A percentile compares a stretch with the other conserved stretches of the same genome.
Conservation (phyloP, 2,888 invertebrate genomes). For the Conops quadrifasciatus region DNA sequence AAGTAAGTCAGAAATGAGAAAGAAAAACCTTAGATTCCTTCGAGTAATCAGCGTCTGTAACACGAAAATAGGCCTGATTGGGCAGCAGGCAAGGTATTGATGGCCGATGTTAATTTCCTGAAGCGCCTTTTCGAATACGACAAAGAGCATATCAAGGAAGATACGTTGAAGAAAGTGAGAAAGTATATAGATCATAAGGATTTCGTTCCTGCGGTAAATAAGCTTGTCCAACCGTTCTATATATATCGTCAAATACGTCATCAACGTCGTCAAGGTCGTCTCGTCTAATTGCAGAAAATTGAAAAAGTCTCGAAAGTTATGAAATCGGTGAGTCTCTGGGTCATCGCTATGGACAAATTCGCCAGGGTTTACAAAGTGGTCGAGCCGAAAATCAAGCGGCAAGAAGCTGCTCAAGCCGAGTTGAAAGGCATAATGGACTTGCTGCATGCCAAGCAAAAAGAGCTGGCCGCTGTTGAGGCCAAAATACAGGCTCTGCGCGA, state of each 20-base stretch:
- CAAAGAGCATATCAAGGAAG: constrained; percentile 85
- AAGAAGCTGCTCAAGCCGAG: constrained; percentile 80
- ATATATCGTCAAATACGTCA: too few relatives aligned
- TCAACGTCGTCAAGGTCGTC: too few relatives aligned
- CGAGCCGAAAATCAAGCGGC: constrained; percentile 83
- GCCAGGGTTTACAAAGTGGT: constrained; percentile 87
- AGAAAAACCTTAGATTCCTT: neutral
- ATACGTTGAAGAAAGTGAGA: constrained; percentile 79
- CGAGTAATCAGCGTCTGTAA: too few relatives aligned
- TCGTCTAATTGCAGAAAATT: constrained; percentile 67
- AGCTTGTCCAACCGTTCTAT: too few relatives aligned
- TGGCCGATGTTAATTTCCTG: constrained; percentile 85
- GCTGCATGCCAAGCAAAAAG: constrained; percentile 80
- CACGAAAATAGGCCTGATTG: constrained; percentile 90
- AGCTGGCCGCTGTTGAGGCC: constrained; percentile 82
- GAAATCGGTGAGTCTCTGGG: constrained; percentile 92
- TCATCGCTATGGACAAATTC: constrained; percentile 88
- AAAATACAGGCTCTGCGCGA: constrained; percentile 67
- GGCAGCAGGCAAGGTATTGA: constrained; percentile 81
- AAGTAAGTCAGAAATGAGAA: constrained; percentile 71
- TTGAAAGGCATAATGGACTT: constrained; percentile 79
- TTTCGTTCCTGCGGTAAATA: constrained; percentile 78
- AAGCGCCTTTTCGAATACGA: constrained; percentile 84
- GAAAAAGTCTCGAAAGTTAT: constrained; percentile 89
- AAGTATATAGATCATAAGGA: constrained; percentile 85